A percentile compares a stretch with the other conserved stretches of the same genome.
phyloP scores from a whole-genome alignment of 2,113 vertebrate genomes.

The Lepidothrix coronata region DNA sequence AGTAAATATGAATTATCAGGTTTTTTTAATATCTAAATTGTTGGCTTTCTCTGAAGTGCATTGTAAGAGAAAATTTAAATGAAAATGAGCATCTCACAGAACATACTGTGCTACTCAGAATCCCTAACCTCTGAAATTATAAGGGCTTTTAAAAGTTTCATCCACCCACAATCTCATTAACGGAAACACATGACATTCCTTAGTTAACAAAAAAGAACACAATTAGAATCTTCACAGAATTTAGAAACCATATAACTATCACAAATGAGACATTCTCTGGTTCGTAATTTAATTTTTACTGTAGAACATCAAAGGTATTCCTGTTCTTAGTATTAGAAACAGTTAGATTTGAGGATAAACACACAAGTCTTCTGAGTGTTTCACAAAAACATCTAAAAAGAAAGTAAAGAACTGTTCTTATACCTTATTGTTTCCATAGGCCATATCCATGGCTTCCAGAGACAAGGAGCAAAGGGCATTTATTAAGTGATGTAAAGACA shows the following conservation, averaged over 20 bases:
- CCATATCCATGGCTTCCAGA: constrained; percentile 99
- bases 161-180: background rate
- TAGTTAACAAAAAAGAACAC: background rate
- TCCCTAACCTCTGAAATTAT: background rate
- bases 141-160: background rate
- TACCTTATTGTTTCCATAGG: constrained; percentile 98
- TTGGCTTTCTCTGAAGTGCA: background rate
- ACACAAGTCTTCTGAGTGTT: background rate
- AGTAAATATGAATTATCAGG: background rate
- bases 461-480: constrained; percentile 98
- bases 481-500: constrained; percentile 98
- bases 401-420: background rate
- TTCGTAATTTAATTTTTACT: background rate
- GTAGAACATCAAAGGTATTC: background rate
- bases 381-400: background rate
- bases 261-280: background rate
- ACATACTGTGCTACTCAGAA: background rate
- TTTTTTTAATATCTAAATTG: background rate
- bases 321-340: background rate
- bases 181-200: background rate
- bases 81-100: background rate
- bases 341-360: background rate
- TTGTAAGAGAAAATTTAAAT: background rate
- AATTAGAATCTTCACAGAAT: background rate
- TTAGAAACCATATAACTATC: background rate